Conservation (phyloP, 2,113 vertebrate genomes). For the Takifugu flavidus region DNA sequence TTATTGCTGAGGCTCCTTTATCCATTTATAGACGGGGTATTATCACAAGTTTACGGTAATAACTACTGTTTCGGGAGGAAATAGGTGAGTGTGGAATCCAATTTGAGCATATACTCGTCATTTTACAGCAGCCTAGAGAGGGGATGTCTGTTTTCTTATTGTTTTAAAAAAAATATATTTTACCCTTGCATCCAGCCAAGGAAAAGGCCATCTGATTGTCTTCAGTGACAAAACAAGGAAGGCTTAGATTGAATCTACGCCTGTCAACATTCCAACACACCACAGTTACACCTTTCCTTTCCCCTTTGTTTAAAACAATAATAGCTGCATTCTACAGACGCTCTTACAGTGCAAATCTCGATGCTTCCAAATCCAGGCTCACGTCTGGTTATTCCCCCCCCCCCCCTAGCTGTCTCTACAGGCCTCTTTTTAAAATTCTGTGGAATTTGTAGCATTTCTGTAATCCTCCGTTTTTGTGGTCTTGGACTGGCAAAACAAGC, state of each 20-base stretch:
- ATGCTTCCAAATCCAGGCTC: too few relatives aligned
- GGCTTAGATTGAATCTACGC: not conserved
- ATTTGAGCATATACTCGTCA: not conserved
- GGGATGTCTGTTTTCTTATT: not conserved
- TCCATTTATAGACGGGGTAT: conserved; percentile 23
- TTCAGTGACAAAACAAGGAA: not conserved
- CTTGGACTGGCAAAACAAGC: not conserved
- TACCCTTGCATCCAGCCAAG: conserved; percentile 13
- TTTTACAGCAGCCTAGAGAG: not conserved
- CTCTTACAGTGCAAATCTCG: too few relatives aligned
- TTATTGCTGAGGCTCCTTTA: conserved; percentile 21
- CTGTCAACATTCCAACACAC: too few relatives aligned
- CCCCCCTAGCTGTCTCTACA: too few relatives aligned
- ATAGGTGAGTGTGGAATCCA: conserved; percentile 10
- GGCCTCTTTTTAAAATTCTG: too few relatives aligned
- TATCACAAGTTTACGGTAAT: conserved; percentile 31
- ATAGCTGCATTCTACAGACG: too few relatives aligned
- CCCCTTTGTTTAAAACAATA: too few relatives aligned
- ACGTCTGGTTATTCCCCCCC: too few relatives aligned
- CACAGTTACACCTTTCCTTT: too few relatives aligned
- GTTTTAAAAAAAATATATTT: not conserved
- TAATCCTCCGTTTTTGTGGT: not conserved
- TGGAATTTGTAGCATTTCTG: not conserved
- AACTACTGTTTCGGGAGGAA: conserved; percentile 7
- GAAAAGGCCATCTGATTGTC: not conserved